Conservation (phyloP, 2,888 invertebrate species). For the Xestobium rufovillosum region DNA sequence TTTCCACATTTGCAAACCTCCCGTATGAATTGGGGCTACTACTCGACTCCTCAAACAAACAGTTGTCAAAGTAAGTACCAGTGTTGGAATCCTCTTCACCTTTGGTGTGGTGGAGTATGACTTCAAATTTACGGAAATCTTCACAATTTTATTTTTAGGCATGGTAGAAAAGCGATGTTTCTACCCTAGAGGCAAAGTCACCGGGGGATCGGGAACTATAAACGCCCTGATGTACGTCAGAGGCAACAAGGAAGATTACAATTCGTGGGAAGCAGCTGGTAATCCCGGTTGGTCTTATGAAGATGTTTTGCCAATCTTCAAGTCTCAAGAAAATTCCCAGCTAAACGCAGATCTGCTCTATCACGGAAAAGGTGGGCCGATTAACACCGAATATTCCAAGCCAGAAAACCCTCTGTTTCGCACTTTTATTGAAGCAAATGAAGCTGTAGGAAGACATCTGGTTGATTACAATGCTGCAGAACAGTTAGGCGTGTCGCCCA, state of each 20-base stretch:
- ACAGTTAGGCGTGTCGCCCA: slow-evolving; percentile 49
- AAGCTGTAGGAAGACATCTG: slow-evolving; percentile 68
- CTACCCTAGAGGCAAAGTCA: too few relatives aligned
- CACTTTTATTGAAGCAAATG: slow-evolving; percentile 67
- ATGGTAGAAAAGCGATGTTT: too few relatives aligned
- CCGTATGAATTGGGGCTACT: slow-evolving; percentile 25
- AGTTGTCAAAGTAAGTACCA: slow-evolving; percentile 20
- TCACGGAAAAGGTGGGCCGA: slow-evolving; percentile 59
- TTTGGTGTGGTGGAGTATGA: too few relatives aligned
- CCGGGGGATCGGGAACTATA: too few relatives aligned
- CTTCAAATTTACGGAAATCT: too few relatives aligned
- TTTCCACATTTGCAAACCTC: slow-evolving; percentile 11
- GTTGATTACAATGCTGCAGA: slow-evolving; percentile 67
- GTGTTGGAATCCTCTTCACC: too few relatives aligned
- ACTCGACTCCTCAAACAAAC: slow-evolving; percentile 21
- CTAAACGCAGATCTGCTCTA: slow-evolving; percentile 62
- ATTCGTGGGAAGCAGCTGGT: too few relatives aligned
- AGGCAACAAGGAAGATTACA: too few relatives aligned
- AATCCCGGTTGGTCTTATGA: too few relatives aligned
- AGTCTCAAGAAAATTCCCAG: slow-evolving; percentile 74
- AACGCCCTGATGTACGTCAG: too few relatives aligned
- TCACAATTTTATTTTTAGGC: too few relatives aligned
- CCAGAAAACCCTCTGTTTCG: slow-evolving; percentile 57
- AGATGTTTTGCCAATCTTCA: slow-evolving; percentile 74
- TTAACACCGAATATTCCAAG: slow-evolving; percentile 67